These are phyloP conservation scores for Pagetopsis macropterus DNA, from an alignment of 2,797 vertebrate genomes.

Conservation along the genomic window DNA sequence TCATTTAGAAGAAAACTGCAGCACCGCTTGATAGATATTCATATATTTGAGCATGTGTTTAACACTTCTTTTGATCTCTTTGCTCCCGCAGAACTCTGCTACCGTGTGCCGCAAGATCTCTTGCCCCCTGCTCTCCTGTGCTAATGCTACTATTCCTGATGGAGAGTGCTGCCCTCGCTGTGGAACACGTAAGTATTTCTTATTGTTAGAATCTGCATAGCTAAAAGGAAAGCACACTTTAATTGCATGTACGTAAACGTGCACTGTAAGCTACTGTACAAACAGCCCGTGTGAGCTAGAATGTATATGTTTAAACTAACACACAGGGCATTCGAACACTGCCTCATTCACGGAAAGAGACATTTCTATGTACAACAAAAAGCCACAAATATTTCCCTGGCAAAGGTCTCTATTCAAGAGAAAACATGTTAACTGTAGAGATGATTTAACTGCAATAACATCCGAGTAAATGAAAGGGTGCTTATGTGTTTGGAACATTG, in stretches of 20 bases:
- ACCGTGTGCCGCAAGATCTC: constrained; percentile 96
- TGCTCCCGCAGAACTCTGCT: constrained; percentile 88
- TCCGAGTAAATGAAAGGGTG: constrained; percentile 61
- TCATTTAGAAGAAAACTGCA: constrained; percentile 5
- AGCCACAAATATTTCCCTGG: constrained; percentile 59
- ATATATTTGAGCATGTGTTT: neutral
- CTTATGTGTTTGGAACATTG: constrained; percentile 73
- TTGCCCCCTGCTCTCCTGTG: constrained; percentile 95
- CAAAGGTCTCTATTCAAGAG: constrained; percentile 56
- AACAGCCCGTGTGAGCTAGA: constrained; percentile 17
- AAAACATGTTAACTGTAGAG: constrained; percentile 53
- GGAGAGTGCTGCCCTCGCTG: constrained; percentile 98
- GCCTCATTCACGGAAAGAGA: constrained; percentile 38
- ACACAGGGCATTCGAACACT: constrained; percentile 34
- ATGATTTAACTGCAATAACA: constrained; percentile 67
- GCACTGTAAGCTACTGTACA: constrained; percentile 12
- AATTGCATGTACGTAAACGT: constrained; percentile 28
- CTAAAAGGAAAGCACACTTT: constrained; percentile 14
- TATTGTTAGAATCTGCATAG: constrained; percentile 5
- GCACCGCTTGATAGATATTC: neutral
- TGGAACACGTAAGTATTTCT: constrained; percentile 87
- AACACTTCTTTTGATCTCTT: constrained; percentile 25
- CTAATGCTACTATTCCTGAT: constrained; percentile 94
- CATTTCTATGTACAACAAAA: constrained; percentile 55
- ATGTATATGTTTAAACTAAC: constrained; percentile 29